Evolutionary conservation across 2,888 invertebrate species (phyloP).

Genomic region (Drosophila flavopinicola): DNA sequence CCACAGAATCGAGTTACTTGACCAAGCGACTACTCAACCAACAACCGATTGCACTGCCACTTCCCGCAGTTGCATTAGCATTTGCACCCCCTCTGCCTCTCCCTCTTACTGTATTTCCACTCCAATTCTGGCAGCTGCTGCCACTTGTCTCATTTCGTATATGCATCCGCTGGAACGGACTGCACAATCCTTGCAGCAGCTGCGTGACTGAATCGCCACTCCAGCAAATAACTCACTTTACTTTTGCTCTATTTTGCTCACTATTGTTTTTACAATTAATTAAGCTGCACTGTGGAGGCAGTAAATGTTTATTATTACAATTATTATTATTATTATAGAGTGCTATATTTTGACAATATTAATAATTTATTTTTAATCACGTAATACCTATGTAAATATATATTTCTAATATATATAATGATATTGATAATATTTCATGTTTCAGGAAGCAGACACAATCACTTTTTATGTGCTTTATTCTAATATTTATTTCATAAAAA

Average conservation of each 20-base stretch:
- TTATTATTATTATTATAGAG: too few species aligned
- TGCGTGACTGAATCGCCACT: slow-evolving; percentile 15
- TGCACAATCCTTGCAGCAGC: slow-evolving; percentile 38
- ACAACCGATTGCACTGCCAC: slow-evolving; percentile 35
- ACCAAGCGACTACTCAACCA: slow-evolving; percentile 26
- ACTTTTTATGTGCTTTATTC: too few species aligned
- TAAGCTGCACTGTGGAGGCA: slow-evolving; percentile 34
- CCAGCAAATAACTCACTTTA: slow-evolving; percentile 4
- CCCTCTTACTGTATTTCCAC: background rate
- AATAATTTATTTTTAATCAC: too few species aligned
- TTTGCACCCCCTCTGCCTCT: slow-evolving; percentile 17
- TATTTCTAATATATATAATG: too few species aligned
- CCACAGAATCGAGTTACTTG: slow-evolving; percentile 52
- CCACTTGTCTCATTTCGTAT: slow-evolving; percentile 56
- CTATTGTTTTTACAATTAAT: slow-evolving; percentile 60
- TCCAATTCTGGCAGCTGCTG: slow-evolving; percentile 35
- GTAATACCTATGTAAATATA: too few species aligned
- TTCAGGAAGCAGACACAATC: too few species aligned
- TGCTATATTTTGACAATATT: too few species aligned
- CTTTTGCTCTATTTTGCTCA: slow-evolving; percentile 25
- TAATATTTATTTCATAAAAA: too few species aligned
- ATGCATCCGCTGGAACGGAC: slow-evolving; percentile 31
- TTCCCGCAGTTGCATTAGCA: slow-evolving; percentile 42
- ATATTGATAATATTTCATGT: too few species aligned
- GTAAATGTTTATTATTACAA: background rate